These are phyloP conservation scores for Anastatus disparis DNA, from an alignment of 1,140 invertebrate species.

Conservation along the genomic window DNA sequence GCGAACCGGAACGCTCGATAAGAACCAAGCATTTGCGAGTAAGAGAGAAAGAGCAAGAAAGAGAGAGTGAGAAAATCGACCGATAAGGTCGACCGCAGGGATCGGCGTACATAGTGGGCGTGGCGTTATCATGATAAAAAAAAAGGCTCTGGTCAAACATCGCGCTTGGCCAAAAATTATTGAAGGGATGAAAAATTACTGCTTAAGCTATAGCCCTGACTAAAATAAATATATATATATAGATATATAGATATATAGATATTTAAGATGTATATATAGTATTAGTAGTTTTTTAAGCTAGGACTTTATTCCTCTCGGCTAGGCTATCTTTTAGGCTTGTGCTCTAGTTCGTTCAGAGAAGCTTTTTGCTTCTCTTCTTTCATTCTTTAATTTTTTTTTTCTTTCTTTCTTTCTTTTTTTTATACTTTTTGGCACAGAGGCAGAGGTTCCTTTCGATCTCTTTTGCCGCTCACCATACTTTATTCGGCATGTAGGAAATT, in stretches of 20 bases:
- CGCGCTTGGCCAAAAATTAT: conserved; percentile 15
- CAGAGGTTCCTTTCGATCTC: neutral
- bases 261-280: neutral
- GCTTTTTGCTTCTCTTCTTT: neutral
- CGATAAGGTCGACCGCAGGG: conserved; percentile 49
- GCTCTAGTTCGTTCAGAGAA: conserved; percentile 19
- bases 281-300: neutral
- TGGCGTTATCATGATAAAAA: conserved; percentile 35
- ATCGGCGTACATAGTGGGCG: conserved; percentile 32
- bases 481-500: conserved; percentile 34
- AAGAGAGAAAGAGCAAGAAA: no score
- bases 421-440: conserved; percentile 12
- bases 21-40: conserved; percentile 43
- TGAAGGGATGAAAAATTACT: conserved; percentile 27
- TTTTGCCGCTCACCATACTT: neutral
- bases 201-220: no score
- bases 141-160: conserved; percentile 36
- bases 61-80: neutral
- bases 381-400: neutral
- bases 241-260: neutral
- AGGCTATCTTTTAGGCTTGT: conserved; percentile 14
- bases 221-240: neutral
- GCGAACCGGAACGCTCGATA: conserved; percentile 55
- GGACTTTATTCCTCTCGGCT: conserved; percentile 14
- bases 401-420: neutral